Base-by-base conservation (phyloP, 2,888 invertebrate species). In the Trichopoda pennipes region DNA sequence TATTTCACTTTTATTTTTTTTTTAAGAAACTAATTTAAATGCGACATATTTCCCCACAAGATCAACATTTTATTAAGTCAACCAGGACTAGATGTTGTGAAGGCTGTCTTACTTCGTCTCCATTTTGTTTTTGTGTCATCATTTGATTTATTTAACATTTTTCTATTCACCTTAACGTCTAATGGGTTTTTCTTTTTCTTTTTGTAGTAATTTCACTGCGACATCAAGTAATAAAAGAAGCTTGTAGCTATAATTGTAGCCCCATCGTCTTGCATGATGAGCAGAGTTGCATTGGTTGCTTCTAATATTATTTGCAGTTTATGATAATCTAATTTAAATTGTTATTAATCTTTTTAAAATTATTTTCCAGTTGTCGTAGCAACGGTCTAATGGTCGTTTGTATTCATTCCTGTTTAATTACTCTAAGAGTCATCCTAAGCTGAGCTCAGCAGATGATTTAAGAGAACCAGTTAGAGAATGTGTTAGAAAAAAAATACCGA, bases 261-360 rank as follows among this genome's bases (percentile, higher is more conserved):
- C 42, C 60, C 19, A 49, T 35, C 23, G 21, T 58, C n/a, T 17
- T 1, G 10, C 44, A 14, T n/a, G 14, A 10, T 38, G 42, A n/a
- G 17, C 19, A 60, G 73, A 53, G 51, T 44, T 64, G 58, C n/a
- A n/a, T n/a, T n/a, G 42, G 53, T 42, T 74, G 69, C 66, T 63
- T 42, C 38, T 79, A 79, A 82, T 75, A 55, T 56, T 75, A 56
- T 79, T 72, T 78, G 56, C 75, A 72, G 64, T 74, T 74, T 69
- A 69, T 58, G 66, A 51, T 81, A 81, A 81, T 81, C 77, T 77
- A 81, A 81, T 81, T 77, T 81, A 81, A 81, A 77, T 77, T 73
- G 68, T 73, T 81, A 81, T 81, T 81, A 77, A 81, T 81, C 81
- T 81, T 73, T 72, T 10, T 16, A 44, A 55, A n/a, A 9, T 47